phyloP scores from a whole-genome alignment of 2,797 vertebrate species.

The Sebastes glaucus region DNA sequence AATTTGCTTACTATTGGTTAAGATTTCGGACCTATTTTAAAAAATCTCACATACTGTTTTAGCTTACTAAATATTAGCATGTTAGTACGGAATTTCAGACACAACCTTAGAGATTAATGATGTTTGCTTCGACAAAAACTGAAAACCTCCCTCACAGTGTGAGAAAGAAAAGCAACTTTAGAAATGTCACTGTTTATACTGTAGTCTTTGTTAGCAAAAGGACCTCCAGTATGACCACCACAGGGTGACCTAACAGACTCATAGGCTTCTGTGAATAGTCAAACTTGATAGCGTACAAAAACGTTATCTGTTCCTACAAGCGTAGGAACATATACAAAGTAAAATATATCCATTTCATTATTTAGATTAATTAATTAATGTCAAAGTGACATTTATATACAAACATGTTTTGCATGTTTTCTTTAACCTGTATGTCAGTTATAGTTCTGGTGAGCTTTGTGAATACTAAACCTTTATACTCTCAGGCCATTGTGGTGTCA shows the following conservation, averaged over 20 bases:
- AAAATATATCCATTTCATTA: not conserved
- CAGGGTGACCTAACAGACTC: not conserved
- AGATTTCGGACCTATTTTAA: no score
- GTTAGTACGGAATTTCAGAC: no score
- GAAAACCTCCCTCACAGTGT: no score
- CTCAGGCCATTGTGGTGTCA: constrained; percentile 48
- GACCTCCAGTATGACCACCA: not conserved
- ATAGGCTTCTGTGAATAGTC: not conserved
- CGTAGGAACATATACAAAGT: not conserved
- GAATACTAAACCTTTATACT: constrained; percentile 9
- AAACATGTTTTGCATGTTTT: not conserved
- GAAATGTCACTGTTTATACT: not conserved
- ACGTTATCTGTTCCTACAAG: not conserved
- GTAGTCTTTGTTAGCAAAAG: not conserved
- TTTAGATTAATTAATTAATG: not conserved
- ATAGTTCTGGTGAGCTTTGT: constrained; percentile 13
- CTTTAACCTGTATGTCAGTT: not conserved
- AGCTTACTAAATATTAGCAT: no score
- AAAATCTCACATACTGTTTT: no score
- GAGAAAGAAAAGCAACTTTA: not conserved
- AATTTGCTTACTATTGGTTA: no score
- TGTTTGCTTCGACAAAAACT: no score
- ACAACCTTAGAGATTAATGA: no score
- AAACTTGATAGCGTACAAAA: not conserved
- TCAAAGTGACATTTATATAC: not conserved